Percentiles rank a stretch among this genome's conserved stretches.
Conservation (phyloP, 2,797 vertebrate genomes). For the Phoeniculus purpureus region DNA sequence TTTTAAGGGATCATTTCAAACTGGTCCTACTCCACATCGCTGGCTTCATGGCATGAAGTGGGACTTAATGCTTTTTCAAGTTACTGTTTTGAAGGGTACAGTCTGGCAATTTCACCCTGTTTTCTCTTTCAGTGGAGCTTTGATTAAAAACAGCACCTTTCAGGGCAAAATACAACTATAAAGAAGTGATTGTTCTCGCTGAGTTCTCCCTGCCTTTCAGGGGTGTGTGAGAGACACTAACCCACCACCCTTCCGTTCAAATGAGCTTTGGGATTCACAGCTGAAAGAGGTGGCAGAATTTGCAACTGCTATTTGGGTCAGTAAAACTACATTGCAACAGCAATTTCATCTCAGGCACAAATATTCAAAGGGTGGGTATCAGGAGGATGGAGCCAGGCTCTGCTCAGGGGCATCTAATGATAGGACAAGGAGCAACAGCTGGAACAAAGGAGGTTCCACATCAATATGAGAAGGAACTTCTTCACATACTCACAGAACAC, state of each 20-base stretch:
- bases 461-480: no score
- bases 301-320: background rate
- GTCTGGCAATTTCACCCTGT: background rate
- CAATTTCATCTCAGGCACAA: constrained; percentile 10
- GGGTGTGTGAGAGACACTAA: background rate
- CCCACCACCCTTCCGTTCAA: background rate
- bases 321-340: constrained; percentile 13
- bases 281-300: background rate
- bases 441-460: no score
- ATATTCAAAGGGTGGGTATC: background rate
- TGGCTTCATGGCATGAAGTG: background rate
- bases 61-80: background rate
- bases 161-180: background rate
- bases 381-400: no score
- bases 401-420: no score
- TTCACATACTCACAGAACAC: no score
- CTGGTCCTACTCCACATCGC: background rate
- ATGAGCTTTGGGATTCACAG: background rate
- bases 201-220: background rate
- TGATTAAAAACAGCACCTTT: constrained; percentile 13
- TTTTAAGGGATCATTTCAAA: background rate
- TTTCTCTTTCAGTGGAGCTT: background rate
- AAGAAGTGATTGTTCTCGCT: background rate
- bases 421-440: no score
- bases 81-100: background rate